Percentiles rank a stretch among this genome's conserved stretches.
These are phyloP conservation scores for Psilanteris sp. DNA, from an alignment of 1,140 invertebrate species.

Conservation along the genomic window DNA sequence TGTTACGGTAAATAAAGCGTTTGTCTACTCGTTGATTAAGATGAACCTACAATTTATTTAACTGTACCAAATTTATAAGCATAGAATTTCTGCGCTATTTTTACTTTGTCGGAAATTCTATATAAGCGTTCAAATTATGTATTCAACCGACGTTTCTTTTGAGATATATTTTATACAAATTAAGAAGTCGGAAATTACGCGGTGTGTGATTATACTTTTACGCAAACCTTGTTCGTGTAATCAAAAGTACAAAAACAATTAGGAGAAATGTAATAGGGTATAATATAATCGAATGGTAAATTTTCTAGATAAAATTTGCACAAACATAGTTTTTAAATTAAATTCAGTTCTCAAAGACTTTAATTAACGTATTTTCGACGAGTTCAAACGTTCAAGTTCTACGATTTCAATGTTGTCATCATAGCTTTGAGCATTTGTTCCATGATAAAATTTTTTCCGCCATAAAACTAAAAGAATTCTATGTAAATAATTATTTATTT, in stretches of 20 bases:
- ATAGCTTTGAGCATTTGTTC: too few relatives aligned
- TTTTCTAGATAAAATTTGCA: too few relatives aligned
- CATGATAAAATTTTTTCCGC: too few relatives aligned
- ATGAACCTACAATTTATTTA: conserved; percentile 41
- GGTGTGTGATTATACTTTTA: conserved; percentile 9
- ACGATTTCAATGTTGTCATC: too few relatives aligned
- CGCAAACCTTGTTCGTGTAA: not conserved
- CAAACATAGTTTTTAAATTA: too few relatives aligned
- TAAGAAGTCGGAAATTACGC: not conserved
- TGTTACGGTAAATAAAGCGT: conserved; percentile 40
- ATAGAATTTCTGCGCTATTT: conserved; percentile 14
- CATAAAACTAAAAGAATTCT: not conserved
- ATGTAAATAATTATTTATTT: conserved; percentile 12
- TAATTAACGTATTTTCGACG: too few relatives aligned
- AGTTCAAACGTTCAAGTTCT: too few relatives aligned
- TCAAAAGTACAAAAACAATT: not conserved
- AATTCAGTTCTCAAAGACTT: too few relatives aligned
- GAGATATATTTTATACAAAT: not conserved
- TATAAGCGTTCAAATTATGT: conserved; percentile 8
- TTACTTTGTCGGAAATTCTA: conserved; percentile 3
- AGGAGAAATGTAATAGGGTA: too few relatives aligned
- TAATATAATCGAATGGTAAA: too few relatives aligned
- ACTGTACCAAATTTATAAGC: conserved; percentile 38
- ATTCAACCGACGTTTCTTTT: not conserved
- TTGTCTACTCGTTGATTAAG: conserved; percentile 42